Percentiles rank a stretch among this genome's conserved stretches.
phyloP scores from a whole-genome alignment of 1,140 invertebrate species.

The Melipona quadrifasciata region DNA sequence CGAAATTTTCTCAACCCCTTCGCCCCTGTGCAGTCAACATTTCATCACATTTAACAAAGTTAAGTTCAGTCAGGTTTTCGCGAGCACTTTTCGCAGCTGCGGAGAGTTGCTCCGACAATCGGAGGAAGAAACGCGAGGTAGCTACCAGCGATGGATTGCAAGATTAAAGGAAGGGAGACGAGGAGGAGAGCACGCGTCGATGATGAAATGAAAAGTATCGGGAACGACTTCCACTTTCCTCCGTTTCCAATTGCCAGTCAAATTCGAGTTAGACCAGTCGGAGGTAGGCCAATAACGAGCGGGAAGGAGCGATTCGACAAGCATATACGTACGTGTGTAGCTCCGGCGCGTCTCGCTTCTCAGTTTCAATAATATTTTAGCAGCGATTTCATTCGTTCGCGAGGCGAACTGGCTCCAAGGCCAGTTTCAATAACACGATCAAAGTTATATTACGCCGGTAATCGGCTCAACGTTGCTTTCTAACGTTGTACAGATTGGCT shows the following conservation, averaged over 20 bases:
- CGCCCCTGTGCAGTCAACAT: too few species aligned
- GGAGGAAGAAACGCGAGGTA: slow-evolving; percentile 17
- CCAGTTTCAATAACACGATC: slow-evolving; percentile 23
- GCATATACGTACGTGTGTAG: slow-evolving; percentile 26
- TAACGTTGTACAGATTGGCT: background rate
- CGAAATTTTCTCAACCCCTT: background rate
- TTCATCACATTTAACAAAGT: background rate
- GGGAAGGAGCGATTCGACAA: background rate
- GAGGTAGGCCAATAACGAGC: background rate
- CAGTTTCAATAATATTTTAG: slow-evolving; percentile 21
- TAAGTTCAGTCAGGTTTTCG: background rate
- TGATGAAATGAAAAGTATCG: slow-evolving; percentile 12
- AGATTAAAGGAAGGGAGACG: too few species aligned
- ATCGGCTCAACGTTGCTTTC: background rate
- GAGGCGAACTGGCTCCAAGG: background rate
- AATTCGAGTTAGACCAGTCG: slow-evolving; percentile 33
- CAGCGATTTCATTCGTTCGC: background rate
- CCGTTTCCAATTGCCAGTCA: slow-evolving; percentile 11
- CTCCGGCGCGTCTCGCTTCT: background rate
- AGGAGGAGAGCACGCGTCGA: background rate
- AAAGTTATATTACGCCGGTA: background rate
- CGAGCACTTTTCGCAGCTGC: background rate
- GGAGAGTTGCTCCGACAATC: background rate
- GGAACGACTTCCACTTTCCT: slow-evolving; percentile 7
- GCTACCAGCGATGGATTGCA: slow-evolving; percentile 9